A percentile compares a stretch with the other conserved stretches of the same genome.
Evolutionary conservation across 2,888 invertebrate genomes (phyloP).

Genomic region (Harpagoxenus sublaevis): DNA sequence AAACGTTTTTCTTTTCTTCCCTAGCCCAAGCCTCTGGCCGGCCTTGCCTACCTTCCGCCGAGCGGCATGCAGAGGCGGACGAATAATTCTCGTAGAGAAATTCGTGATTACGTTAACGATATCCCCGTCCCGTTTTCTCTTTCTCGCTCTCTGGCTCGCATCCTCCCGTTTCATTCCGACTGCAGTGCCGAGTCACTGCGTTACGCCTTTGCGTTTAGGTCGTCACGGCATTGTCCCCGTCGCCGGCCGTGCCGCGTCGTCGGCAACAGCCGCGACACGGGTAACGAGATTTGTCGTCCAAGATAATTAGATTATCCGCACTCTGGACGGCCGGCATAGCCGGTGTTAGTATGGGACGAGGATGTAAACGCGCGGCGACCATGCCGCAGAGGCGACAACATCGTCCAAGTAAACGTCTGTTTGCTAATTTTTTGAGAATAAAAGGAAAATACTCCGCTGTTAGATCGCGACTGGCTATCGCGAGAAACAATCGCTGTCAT

Average conservation of each 20-base stretch:
- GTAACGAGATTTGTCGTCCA: conserved; percentile 82
- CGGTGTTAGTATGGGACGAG: conserved; percentile 65
- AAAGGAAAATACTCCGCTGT: background rate
- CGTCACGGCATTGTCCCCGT: conserved; percentile 72
- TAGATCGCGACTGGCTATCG: background rate
- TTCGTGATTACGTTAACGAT: conserved; percentile 79
- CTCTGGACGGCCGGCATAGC: conserved; percentile 71
- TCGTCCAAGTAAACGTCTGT: conserved; percentile 71
- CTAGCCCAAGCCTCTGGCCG: conserved; percentile 40
- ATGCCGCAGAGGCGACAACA: conserved; percentile 64
- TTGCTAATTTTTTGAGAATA: conserved; percentile 73
- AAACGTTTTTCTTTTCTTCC: conserved; percentile 77
- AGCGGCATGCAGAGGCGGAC: conserved; percentile 51
- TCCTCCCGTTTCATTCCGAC: conserved; percentile 62
- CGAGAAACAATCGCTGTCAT: background rate
- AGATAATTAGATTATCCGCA: conserved; percentile 82
- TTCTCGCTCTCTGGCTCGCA: background rate
- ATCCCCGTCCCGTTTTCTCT: conserved; percentile 64
- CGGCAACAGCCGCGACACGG: conserved; percentile 71
- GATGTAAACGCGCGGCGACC: conserved; percentile 67
- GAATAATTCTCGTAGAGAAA: conserved; percentile 76
- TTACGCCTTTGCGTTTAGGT: conserved; percentile 73
- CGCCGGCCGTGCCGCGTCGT: conserved; percentile 68
- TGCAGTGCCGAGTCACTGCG: conserved; percentile 63
- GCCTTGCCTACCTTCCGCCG: conserved; percentile 38